Percentiles rank a stretch among this genome's conserved stretches.
Conservation (phyloP, 2,797 vertebrate species). For the Triplophysa yarkandensis region DNA sequence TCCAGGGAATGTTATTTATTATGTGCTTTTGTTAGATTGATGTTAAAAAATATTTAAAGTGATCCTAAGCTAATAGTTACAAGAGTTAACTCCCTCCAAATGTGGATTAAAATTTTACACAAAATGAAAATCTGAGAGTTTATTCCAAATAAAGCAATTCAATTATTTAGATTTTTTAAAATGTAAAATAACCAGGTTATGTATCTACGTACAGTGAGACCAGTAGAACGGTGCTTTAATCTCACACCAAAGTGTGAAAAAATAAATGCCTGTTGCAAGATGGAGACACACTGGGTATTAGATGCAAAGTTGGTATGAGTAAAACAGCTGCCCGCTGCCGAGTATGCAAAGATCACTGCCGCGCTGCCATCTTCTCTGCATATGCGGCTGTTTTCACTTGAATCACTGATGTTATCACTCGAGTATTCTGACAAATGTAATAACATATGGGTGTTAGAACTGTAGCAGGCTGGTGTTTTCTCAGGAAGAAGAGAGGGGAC, state of each 20-base stretch:
- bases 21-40: slow-evolving; percentile 3
- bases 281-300: slow-evolving; percentile 19
- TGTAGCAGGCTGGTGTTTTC: slow-evolving; percentile 50
- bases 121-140: slow-evolving; percentile 30
- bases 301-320: slow-evolving; percentile 23
- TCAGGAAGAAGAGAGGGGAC: slow-evolving; percentile 54
- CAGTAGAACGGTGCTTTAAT: neutral
- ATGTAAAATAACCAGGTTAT: too few relatives aligned
- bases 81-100: slow-evolving; percentile 12
- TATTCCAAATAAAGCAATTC: slow-evolving; percentile 24
- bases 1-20: slow-evolving; percentile 6
- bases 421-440: slow-evolving; percentile 63
- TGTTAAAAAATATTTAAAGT: slow-evolving; percentile 11
- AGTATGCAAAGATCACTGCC: slow-evolving; percentile 10
- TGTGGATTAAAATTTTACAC: slow-evolving; percentile 18
- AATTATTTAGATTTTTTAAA: slow-evolving; percentile 41
- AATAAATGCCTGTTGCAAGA: slow-evolving; percentile 18
- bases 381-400: slow-evolving; percentile 53
- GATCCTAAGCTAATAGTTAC: slow-evolving; percentile 17
- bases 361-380: slow-evolving; percentile 44
- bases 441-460: slow-evolving; percentile 62
- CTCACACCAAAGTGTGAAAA: slow-evolving; percentile 10
- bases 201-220: slow-evolving; percentile 1
- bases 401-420: slow-evolving; percentile 61
- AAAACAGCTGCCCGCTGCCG: slow-evolving; percentile 56